Conservation (phyloP, 2,113 vertebrate genomes). For the Columba janthina region DNA sequence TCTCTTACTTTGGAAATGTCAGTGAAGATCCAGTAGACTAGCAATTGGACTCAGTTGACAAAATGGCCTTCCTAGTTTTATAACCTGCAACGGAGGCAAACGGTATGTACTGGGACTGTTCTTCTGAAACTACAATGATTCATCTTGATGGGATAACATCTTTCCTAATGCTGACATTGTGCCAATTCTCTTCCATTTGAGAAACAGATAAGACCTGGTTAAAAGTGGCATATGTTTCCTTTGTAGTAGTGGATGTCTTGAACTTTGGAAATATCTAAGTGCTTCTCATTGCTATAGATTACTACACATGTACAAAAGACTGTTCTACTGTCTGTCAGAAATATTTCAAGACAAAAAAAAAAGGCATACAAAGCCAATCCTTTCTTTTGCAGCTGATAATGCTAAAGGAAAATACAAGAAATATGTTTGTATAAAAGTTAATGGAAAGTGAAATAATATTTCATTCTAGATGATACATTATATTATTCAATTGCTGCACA, state of each 20-base stretch:
- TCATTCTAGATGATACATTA: background rate
- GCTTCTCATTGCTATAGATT: background rate
- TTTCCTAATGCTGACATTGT: background rate
- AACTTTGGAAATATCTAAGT: background rate
- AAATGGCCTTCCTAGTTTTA: background rate
- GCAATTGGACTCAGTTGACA: background rate
- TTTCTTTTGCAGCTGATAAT: background rate
- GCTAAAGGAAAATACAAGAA: background rate
- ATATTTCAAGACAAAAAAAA: background rate
- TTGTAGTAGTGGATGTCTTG: background rate
- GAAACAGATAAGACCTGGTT: background rate
- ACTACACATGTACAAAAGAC: background rate
- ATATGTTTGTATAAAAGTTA: background rate
- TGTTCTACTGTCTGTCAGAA: background rate
- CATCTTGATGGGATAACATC: background rate
- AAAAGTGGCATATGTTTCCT: background rate
- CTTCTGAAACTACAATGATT: background rate
- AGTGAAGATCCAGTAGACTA: background rate
- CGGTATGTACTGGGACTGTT: background rate
- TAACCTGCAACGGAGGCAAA: background rate
- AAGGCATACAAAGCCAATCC: background rate
- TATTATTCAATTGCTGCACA: background rate
- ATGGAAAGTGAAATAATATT: background rate
- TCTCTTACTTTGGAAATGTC: background rate
- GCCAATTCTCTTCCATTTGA: background rate